Evolutionary conservation across 2,888 invertebrate genomes (phyloP), one percentile per base, ranked within the genome.

Genomic region (Loripinus fragilis): DNA sequence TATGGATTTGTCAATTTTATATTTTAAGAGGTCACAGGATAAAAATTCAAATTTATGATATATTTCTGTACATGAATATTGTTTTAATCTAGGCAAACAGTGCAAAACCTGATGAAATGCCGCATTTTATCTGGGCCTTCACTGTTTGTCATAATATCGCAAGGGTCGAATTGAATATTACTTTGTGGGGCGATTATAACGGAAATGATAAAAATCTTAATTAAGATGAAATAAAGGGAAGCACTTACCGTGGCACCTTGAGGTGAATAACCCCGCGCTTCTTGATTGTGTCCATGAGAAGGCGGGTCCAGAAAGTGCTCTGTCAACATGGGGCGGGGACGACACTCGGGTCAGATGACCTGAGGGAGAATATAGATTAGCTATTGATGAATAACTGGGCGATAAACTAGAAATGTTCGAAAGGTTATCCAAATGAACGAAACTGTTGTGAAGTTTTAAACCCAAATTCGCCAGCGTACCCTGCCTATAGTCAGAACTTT

Each of bases 391-490:
- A 70, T 79, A 82, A 45, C 71, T 72, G n/a, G 73, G 79, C 8
- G 82, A 60, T 65, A 82, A 74, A 70, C 69, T 79, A 23, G 76
- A 67, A 33, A 82, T 79, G 30, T 60, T 74, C 35, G 78, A 76
- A 50, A 78, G 55, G 55, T 79, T 79, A 75, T 82, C 82, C 41
- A 82, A 75, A 71, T 82, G 82, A 69, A 79, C 76, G 12, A 82
- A 71, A 77, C 77, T 77, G 73, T 79, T 82, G 50, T 82, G 82
- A 72, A 82, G 75, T 65, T 82, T 82, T 28, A 82, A 52, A n/a
- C 82, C 77, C 42, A 77, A 75, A 45, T 77, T 82, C 3, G 79
- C 75, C 25, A 82, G 66, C 65, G 77, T 72, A 41, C 65, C 71
- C 66, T 76, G 77, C 42, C 79, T 52, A 25, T 77, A 50, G 12